These are phyloP conservation scores for Aldrovandia affinis DNA, from an alignment of 2,797 vertebrate species.

Conservation along the genomic window DNA sequence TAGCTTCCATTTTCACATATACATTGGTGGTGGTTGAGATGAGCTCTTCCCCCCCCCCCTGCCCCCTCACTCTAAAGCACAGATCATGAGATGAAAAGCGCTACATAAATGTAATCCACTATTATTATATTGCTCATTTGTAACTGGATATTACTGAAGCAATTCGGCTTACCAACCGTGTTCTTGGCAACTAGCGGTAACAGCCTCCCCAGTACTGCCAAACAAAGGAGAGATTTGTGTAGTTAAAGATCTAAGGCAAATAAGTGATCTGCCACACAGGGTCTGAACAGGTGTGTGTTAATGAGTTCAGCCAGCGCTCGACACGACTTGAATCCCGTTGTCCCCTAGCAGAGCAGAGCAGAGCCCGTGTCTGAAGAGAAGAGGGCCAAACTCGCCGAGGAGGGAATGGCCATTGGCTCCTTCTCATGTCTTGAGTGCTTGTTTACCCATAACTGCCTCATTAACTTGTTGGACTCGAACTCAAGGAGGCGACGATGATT, in stretches of 20 bases:
- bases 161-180: not conserved
- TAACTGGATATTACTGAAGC: not conserved
- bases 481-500: not conserved
- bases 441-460: not conserved
- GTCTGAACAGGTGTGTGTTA: not conserved
- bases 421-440: not conserved
- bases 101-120: no score
- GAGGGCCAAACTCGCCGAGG: not conserved
- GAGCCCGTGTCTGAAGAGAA: not conserved
- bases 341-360: not conserved
- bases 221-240: not conserved
- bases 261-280: not conserved
- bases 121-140: not conserved
- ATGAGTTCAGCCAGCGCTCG: not conserved
- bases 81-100: no score
- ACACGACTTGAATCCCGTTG: no score
- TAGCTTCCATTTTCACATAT: not conserved
- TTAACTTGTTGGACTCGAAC: not conserved
- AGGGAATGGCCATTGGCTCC: not conserved
- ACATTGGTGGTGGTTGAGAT: no score
- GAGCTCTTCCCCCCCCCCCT: no score
- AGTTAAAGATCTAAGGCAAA: conserved; percentile 4
- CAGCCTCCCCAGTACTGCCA: not conserved
- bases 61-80: no score
- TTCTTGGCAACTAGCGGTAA: not conserved